These are phyloP conservation scores for Strigamia crassipes DNA, from an alignment of 2,888 invertebrate species.

Conservation along the genomic window DNA sequence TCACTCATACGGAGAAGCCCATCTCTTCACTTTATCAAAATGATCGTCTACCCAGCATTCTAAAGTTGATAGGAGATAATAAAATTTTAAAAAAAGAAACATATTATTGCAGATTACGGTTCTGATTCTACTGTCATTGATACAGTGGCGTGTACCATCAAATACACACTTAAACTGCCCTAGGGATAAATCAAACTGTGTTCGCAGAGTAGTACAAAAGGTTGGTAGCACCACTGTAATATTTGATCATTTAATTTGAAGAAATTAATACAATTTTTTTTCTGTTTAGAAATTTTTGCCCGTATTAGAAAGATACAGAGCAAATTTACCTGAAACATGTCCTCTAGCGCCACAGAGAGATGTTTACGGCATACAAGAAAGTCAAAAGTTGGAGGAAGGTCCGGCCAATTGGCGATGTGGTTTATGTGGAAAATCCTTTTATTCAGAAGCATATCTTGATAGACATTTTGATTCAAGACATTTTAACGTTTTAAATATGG, in stretches of 20 bases:
- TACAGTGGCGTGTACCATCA: constrained; percentile 49
- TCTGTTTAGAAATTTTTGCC: constrained; percentile 78
- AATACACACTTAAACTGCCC: constrained; percentile 48
- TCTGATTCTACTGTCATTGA: constrained; percentile 48
- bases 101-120: constrained; percentile 44
- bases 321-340: constrained; percentile 83
- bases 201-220: constrained; percentile 82
- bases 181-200: constrained; percentile 74
- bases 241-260: constrained; percentile 11
- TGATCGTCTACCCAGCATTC: neutral
- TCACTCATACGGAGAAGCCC: neutral
- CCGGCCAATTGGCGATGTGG: constrained; percentile 89
- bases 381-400: constrained; percentile 81
- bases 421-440: constrained; percentile 88
- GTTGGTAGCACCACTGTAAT: constrained; percentile 54
- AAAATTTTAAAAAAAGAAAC: neutral
- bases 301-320: constrained; percentile 84
- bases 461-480: constrained; percentile 88
- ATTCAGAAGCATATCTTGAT: constrained; percentile 84
- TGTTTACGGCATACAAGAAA: constrained; percentile 84
- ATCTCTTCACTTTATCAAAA: neutral
- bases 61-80: neutral
- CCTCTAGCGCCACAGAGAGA: constrained; percentile 86
- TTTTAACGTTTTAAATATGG: constrained; percentile 81
- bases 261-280: constrained; percentile 29